Conservation (phyloP, 2,888 invertebrate genomes). For the Pterobdella sp. region DNA sequence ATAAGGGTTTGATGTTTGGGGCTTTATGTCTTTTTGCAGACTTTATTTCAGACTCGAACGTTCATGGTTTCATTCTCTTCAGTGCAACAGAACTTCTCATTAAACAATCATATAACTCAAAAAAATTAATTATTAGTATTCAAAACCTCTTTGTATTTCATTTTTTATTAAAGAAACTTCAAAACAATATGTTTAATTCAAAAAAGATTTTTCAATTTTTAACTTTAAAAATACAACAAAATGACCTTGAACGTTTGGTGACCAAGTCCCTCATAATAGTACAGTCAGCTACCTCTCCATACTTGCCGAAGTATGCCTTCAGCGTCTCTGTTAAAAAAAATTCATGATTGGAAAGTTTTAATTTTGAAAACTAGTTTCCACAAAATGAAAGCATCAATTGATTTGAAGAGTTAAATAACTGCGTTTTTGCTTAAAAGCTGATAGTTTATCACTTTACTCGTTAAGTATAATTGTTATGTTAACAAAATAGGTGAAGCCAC, state of each 20-base stretch:
- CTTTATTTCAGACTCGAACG: too few relatives aligned
- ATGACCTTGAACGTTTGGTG: constrained; percentile 25
- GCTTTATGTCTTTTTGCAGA: too few relatives aligned
- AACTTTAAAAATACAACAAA: not conserved
- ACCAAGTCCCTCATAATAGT: constrained; percentile 28
- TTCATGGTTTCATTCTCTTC: too few relatives aligned
- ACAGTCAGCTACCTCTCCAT: constrained; percentile 25
- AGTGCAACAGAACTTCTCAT: too few relatives aligned
- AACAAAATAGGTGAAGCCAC: not conserved
- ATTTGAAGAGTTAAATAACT: not conserved
- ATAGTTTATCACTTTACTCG: not conserved
- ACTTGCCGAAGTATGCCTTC: constrained; percentile 24
- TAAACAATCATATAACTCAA: too few relatives aligned
- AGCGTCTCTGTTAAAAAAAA: constrained; percentile 18
- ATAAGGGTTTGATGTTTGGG: too few relatives aligned
- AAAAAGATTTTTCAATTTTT: not conserved
- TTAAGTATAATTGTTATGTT: not conserved
- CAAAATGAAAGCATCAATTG: not conserved
- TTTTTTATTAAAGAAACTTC: too few relatives aligned
- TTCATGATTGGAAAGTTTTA: not conserved
- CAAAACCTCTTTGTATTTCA: too few relatives aligned
- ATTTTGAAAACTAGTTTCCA: not conserved
- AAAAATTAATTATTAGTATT: too few relatives aligned
- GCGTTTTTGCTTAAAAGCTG: not conserved
- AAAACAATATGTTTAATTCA: not conserved